Base-by-base conservation (phyloP, 2,113 vertebrate species). In the Apus apus region DNA sequence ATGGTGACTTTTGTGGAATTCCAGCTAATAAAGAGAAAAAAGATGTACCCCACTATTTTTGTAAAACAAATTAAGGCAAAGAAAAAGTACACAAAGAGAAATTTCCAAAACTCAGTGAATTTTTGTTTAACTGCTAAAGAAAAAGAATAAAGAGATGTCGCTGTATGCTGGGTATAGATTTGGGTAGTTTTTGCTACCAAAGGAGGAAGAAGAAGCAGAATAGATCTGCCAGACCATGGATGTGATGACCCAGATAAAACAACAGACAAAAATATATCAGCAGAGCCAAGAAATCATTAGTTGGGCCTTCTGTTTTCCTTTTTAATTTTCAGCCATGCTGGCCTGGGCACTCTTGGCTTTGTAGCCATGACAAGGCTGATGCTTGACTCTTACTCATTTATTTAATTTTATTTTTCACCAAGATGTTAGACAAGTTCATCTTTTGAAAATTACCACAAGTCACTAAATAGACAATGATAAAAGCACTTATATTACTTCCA, bases 401-500 rank as follows among this genome's bases (percentile, higher is more conserved):
- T 43, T 43, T 43, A 51, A 21, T 34, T 56, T 40, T 40, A 56
- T 88, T 93, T 88, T 92, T 81, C 40, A 15, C 71, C 78, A 90
- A 92, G 82, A 93, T 29, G 72, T 68, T 91, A 95, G 93, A 91
- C 89, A 91, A 94, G 61, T 93, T 96, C 65, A 86, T 96, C 91
- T 91, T 96, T 80, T 51, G 36, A 74, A 97, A 94, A 95, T 93
- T 92, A 95, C 91, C 72, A 91, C 89, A 92, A 87, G 92, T 96
- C 90, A 93, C 73, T 96, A 97, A 94, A 89, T 93, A 90, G 94
- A 87, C 93, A 95, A 81, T 93, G 94, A 96, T 92, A 96, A 92
- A 96, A 96, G 96, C 92, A 94, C 93, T 96, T 96, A 92, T 94
- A 96, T 97, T 95, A 97, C 94, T 95, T 97, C 94, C 94, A 97